These are phyloP conservation scores for Zootoca vivipara DNA, from an alignment of 2,113 vertebrate species.

Conservation along the genomic window DNA sequence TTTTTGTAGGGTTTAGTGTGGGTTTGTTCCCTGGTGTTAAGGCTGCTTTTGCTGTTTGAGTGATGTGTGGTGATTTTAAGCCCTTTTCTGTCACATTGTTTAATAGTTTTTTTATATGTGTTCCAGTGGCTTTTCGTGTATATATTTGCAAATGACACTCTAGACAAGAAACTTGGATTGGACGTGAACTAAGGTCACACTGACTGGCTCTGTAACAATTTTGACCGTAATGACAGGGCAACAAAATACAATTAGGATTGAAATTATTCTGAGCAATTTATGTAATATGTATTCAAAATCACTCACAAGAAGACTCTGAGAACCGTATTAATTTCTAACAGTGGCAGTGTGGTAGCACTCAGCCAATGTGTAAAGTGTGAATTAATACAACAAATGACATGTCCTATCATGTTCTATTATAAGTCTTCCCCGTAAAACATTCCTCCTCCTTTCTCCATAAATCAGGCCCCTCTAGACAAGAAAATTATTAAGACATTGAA, in stretches of 20 bases:
- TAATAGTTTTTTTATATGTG: neutral
- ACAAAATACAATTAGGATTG: neutral
- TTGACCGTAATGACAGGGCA: rapidly evolving
- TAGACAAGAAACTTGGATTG: neutral
- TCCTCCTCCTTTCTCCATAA: neutral
- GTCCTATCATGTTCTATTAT: constrained; percentile 11
- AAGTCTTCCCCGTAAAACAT: constrained; percentile 7
- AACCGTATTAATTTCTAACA: neutral
- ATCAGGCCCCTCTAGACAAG: constrained; percentile 26
- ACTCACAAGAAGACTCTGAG: rapidly evolving
- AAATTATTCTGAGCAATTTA: neutral
- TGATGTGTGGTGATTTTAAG: too few species aligned
- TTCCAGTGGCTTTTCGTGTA: neutral
- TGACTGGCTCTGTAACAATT: rapidly evolving
- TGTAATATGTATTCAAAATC: neutral
- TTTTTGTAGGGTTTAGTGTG: too few species aligned
- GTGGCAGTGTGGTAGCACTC: rapidly evolving
- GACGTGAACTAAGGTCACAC: neutral
- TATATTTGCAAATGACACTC: neutral
- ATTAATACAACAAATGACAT: neutral
- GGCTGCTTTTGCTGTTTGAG: too few species aligned
- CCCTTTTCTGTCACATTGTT: too few species aligned
- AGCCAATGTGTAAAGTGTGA: neutral
- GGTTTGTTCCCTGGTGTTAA: too few species aligned
- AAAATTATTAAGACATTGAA: constrained; percentile 42